Evolutionary conservation across 2,797 vertebrate genomes (phyloP).

Genomic region (Anguilla anguilla): DNA sequence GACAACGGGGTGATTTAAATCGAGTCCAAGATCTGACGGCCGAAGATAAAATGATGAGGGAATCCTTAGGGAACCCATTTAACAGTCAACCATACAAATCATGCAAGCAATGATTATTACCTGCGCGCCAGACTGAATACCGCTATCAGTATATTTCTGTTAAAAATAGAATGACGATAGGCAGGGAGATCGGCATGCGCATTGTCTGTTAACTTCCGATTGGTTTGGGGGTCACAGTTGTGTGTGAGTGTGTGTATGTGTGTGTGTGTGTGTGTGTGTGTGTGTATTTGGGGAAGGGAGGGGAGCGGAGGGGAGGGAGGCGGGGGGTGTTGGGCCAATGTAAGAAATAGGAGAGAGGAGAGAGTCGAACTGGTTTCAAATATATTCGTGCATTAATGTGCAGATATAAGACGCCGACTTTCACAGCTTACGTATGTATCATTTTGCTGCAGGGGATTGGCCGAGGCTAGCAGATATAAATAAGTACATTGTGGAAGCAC

Average conservation of each 20-base stretch:
- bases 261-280: neutral
- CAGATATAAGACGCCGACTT: neutral
- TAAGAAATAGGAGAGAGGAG: neutral
- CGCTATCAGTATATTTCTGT: conserved; percentile 2
- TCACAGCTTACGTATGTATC: neutral
- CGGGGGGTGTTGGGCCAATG: neutral
- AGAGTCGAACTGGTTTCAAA: neutral
- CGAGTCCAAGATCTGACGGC: conserved; percentile 27
- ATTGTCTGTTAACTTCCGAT: neutral
- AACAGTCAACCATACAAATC: neutral
- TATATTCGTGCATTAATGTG: neutral
- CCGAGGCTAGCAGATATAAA: neutral
- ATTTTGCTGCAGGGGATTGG: neutral
- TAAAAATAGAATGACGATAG: neutral
- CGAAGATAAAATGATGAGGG: neutral
- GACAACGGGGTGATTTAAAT: conserved; percentile 36
- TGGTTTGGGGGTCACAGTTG: neutral
- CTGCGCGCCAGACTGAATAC: neutral
- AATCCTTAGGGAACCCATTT: neutral
- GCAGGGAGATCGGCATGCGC: neutral
- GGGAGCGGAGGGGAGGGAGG: neutral
- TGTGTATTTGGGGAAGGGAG: neutral
- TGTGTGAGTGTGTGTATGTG: neutral
- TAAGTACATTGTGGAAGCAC: neutral
- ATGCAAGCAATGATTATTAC: neutral